Conservation (phyloP, 2,888 invertebrate species). For the Graphium colonna region DNA sequence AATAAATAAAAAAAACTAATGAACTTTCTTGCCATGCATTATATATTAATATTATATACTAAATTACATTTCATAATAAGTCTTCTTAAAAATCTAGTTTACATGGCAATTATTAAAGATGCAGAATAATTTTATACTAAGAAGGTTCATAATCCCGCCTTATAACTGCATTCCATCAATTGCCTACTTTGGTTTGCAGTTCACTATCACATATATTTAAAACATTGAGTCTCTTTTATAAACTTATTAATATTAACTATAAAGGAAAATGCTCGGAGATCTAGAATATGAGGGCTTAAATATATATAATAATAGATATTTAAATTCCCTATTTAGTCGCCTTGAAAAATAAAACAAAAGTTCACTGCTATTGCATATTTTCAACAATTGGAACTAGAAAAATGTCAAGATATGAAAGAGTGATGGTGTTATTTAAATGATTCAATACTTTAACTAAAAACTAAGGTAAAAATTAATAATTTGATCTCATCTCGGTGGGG, state of each 20-base stretch:
- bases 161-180: background rate
- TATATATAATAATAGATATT: background rate
- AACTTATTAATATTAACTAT: background rate
- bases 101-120: too few relatives aligned
- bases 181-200: slow-evolving; percentile 1
- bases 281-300: background rate
- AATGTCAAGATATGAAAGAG: slow-evolving; percentile 7
- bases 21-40: too few relatives aligned
- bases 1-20: too few relatives aligned
- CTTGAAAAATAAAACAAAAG: background rate
- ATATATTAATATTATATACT: too few relatives aligned
- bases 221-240: slow-evolving; percentile 59
- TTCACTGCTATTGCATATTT: background rate
- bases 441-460: slow-evolving; percentile 28
- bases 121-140: background rate
- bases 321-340: background rate
- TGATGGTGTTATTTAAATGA: slow-evolving; percentile 11
- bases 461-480: slow-evolving; percentile 33
- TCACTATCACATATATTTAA: slow-evolving; percentile 42
- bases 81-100: too few relatives aligned
- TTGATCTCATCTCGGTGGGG: slow-evolving; percentile 44
- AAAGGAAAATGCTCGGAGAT: slow-evolving; percentile 2
- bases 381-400: background rate
- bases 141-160: slow-evolving; percentile 2
- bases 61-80: too few relatives aligned